Evolutionary conservation across 2,797 vertebrate genomes (phyloP), one percentile per base, ranked within the genome.

Genomic region (Melanotaenia nigrans): DNA sequence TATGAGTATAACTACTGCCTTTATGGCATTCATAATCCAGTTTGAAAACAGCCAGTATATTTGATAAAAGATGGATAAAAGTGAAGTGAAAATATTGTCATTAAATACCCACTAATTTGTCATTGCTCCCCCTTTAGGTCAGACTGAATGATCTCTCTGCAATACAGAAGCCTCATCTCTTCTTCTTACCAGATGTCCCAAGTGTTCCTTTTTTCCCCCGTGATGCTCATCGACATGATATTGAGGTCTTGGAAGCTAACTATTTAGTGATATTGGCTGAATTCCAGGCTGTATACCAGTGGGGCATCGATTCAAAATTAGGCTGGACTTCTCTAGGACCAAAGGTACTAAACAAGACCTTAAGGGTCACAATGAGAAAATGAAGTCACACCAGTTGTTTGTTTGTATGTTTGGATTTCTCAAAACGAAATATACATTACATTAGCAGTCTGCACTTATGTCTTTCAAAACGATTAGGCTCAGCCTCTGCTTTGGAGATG

Each of bases 201-300:
- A 96, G 96, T 57, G 91, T 92, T 59, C 96, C 96, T 20, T 97
- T 95, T 69, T 95, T 96, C 77, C 95, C 96, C 16, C 94, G 95
- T 2, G 96, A 97, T 25, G 95, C 96, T 76, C 96, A 96, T 90
- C 93, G 95, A 53, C 96, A 96, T 25, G 96, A 97, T 13, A 96
- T 96, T 25, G 96, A 96, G 64, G 91, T 96, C 66, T 80, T 97
- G 65, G 96, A 97, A 81, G 93, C 93, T 72, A 95, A 89, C 82
- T 96, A 95, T 75, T 85, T 92, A 12, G 89, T 90, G 58, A 95
- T 97, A 81, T 66, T 96, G 61, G 84, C 92, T n/a, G 96, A 96
- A 89, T 96, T 97, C 61, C 92, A 94, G 84, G 85, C 90, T 53
- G 93, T 96, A 38, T 96, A 94, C 68, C 91, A 93, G 81, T 78